Percentiles rank a stretch among this genome's conserved stretches.
phyloP scores from a whole-genome alignment of 2,888 invertebrate genomes.

The Isoperla grammatica region DNA sequence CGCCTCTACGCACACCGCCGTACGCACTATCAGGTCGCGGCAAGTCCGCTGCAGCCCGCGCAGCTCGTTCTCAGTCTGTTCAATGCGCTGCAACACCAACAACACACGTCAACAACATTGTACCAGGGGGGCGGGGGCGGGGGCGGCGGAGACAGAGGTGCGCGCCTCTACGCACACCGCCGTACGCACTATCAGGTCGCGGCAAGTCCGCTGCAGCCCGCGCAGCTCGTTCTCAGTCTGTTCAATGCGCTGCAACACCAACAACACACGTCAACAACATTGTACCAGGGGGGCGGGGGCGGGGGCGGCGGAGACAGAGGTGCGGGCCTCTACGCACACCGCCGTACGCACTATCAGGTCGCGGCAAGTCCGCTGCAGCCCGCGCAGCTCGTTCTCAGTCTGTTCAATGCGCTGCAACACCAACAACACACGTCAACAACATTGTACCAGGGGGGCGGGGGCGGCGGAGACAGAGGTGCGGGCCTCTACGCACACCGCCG shows the following conservation, averaged over 20 bases:
- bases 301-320: slow-evolving; percentile 28
- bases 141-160: slow-evolving; percentile 28
- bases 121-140: slow-evolving; percentile 7
- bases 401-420: slow-evolving; percentile 58
- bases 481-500: slow-evolving; percentile 48
- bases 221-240: slow-evolving; percentile 67
- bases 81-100: slow-evolving; percentile 56
- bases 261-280: no score
- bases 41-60: slow-evolving; percentile 63
- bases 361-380: slow-evolving; percentile 64
- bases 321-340: slow-evolving; percentile 44
- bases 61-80: slow-evolving; percentile 65
- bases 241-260: slow-evolving; percentile 56
- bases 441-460: not conserved
- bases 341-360: slow-evolving; percentile 55
- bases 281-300: slow-evolving; percentile 8
- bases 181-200: slow-evolving; percentile 56
- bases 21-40: slow-evolving; percentile 56
- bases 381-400: slow-evolving; percentile 64
- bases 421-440: no score
- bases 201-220: slow-evolving; percentile 62
- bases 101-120: no score
- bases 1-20: slow-evolving; percentile 48
- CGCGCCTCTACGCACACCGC: slow-evolving; percentile 47
- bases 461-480: slow-evolving; percentile 32